These are phyloP conservation scores for Eurystomus glaucurus DNA, from an alignment of 2,797 vertebrate genomes.

Conservation along the genomic window DNA sequence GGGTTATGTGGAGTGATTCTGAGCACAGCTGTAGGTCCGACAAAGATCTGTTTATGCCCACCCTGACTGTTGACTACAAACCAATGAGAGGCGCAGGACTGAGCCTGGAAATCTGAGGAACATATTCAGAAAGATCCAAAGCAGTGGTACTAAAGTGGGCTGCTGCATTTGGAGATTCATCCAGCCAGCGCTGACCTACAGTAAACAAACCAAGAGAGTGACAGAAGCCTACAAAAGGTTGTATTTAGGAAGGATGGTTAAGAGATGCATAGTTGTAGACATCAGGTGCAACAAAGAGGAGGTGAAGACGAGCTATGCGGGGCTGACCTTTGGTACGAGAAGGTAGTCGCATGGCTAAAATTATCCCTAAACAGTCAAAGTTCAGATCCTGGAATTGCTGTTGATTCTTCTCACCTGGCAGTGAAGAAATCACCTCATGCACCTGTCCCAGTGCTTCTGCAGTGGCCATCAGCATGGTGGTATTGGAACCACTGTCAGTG, in stretches of 20 bases:
- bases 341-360: not conserved
- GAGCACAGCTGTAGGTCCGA: not conserved
- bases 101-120: not conserved
- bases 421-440: accelerated
- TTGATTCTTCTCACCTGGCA: not conserved
- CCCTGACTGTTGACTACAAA: not conserved
- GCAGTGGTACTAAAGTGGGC: not conserved
- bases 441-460: no score
- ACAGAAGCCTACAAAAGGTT: not conserved
- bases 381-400: not conserved
- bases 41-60: not conserved
- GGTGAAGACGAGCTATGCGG: not conserved
- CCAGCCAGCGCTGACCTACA: not conserved
- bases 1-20: not conserved
- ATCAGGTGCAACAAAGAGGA: not conserved
- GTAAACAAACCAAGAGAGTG: not conserved
- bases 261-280: accelerated
- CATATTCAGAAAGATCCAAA: not conserved
- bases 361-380: not conserved
- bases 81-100: not conserved
- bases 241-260: not conserved
- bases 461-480: no score
- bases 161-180: not conserved
- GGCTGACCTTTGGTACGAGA: not conserved
- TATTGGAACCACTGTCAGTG: not conserved